Evolutionary conservation across 1,140 invertebrate genomes (phyloP).

Genomic region (Lordiphosa stackelbergi): DNA sequence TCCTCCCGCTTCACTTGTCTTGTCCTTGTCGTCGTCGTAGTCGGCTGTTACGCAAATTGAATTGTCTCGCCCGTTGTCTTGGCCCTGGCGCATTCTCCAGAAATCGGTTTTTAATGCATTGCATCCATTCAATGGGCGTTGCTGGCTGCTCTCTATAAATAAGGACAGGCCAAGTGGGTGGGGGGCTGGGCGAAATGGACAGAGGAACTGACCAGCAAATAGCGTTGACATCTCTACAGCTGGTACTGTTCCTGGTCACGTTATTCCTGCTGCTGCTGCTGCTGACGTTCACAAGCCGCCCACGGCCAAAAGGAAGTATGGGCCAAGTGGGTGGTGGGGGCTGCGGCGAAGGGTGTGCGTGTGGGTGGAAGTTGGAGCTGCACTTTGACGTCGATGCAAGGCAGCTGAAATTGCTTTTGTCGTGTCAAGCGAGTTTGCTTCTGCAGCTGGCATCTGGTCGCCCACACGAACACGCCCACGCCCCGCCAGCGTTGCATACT

Average conservation of each 20-base stretch:
- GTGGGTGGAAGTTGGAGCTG: slow-evolving; percentile 9
- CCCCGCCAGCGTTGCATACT: slow-evolving; percentile 31
- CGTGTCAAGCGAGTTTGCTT: slow-evolving; percentile 10
- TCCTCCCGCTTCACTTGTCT: slow-evolving; percentile 11
- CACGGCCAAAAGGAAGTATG: neutral
- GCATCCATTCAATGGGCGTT: slow-evolving; percentile 4
- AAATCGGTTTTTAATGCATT: slow-evolving; percentile 56
- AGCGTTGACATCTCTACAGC: slow-evolving; percentile 8
- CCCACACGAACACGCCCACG: neutral
- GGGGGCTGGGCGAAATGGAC: neutral
- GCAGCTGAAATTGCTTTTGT: slow-evolving; percentile 45
- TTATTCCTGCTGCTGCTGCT: slow-evolving; percentile 4
- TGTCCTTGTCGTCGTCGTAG: slow-evolving; percentile 3
- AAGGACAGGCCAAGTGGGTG: neutral
- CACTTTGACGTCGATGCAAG: slow-evolving; percentile 20
- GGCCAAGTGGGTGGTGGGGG: too few species aligned
- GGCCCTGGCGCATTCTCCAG: slow-evolving; percentile 32
- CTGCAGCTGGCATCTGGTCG: slow-evolving; percentile 4
- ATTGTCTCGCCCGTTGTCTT: slow-evolving; percentile 53
- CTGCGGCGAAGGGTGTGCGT: neutral
- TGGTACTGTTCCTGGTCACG: slow-evolving; percentile 4
- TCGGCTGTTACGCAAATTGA: slow-evolving; percentile 57
- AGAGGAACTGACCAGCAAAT: slow-evolving; percentile 5
- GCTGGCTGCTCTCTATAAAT: slow-evolving; percentile 8
- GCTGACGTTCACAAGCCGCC: slow-evolving; percentile 13